Evolutionary conservation across 2,113 vertebrate genomes (phyloP), one percentile per base, ranked within the genome.

Genomic region (Ailuropoda melanoleuca): DNA sequence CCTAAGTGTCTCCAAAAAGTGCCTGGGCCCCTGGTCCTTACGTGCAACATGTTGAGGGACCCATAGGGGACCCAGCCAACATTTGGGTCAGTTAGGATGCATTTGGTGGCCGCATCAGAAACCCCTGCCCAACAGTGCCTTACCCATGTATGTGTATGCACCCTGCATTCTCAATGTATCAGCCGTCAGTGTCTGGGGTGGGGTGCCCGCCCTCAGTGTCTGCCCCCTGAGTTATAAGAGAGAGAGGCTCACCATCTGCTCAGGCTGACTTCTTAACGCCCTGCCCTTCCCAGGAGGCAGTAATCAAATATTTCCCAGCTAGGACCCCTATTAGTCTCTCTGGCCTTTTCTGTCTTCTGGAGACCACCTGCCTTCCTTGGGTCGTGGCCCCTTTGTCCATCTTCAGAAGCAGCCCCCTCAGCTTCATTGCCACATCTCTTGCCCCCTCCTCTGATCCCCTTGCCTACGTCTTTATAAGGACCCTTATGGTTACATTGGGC

Each of bases 151-250:
- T 37, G 70, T 11, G 31, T 10, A 74, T 14, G n/a, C 77, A 37
- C 37, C 55, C 24, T 48, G 21, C 39, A 31, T 48, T 39, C 17
- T 37, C 55, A 85, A 50, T 39, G n/a, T 19, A 3, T 55, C 31
- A 55, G 56, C 43, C 43, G 43, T 53, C 68, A 48, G 19, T 34
- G 60, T 23, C 26, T 1, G 14, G 1, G 8, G 5, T 0, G 1
- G 4, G 1, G 5, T 34, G 2, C 1, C 19, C 6, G 1, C 29
- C 17, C 17, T 64, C 58, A 0, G 23, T 18, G 26, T 43, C 21
- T 21, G 9, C 37, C 53, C 8, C 1, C 0, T 12, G 1, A 56
- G 19, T 37, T 80, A n/a, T 2, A 24, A 14, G 4, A 66, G n/a
- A 31, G 62, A 70, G 17, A 66, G 4, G n/a, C 14, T 80, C 4